Evolutionary conservation across 2,113 vertebrate species (phyloP).

Genomic region (Tenebrosternarchus preto): DNA sequence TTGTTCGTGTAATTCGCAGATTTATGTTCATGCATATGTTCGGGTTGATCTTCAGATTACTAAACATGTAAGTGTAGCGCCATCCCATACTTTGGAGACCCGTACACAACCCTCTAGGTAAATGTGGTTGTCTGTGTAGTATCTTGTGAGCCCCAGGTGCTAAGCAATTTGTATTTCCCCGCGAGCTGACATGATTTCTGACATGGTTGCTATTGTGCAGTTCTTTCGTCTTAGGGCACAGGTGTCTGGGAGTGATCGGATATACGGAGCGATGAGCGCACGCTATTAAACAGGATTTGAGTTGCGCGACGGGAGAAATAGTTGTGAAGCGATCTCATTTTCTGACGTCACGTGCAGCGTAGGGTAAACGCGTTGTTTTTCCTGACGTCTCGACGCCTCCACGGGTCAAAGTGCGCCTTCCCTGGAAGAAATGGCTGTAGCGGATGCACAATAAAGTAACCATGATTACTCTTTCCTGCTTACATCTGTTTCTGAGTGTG

Average conservation of each 20-base stretch:
- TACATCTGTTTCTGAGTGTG: conserved; percentile 43
- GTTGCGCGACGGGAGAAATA: neutral
- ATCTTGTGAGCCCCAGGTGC: neutral
- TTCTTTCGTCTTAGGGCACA: neutral
- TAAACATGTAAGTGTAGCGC: too few species aligned
- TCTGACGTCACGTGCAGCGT: neutral
- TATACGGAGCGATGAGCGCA: neutral
- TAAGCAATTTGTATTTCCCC: neutral
- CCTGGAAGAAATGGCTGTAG: conserved; percentile 15
- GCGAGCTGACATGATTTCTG: neutral
- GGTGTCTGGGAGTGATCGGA: neutral
- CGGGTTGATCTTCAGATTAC: too few species aligned
- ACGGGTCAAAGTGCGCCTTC: neutral
- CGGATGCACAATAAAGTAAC: conserved; percentile 25
- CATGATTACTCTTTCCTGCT: conserved; percentile 23
- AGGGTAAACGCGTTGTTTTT: neutral
- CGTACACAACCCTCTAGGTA: neutral
- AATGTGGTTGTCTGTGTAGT: neutral
- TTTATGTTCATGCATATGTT: too few species aligned
- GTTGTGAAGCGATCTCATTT: neutral
- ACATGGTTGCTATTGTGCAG: neutral
- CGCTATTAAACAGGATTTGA: neutral
- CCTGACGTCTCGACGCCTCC: neutral
- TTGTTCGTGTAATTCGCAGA: too few species aligned
- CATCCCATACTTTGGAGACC: too few species aligned